Evolutionary conservation across 1,140 invertebrate genomes (phyloP).

Genomic region (Drosophila orena): DNA sequence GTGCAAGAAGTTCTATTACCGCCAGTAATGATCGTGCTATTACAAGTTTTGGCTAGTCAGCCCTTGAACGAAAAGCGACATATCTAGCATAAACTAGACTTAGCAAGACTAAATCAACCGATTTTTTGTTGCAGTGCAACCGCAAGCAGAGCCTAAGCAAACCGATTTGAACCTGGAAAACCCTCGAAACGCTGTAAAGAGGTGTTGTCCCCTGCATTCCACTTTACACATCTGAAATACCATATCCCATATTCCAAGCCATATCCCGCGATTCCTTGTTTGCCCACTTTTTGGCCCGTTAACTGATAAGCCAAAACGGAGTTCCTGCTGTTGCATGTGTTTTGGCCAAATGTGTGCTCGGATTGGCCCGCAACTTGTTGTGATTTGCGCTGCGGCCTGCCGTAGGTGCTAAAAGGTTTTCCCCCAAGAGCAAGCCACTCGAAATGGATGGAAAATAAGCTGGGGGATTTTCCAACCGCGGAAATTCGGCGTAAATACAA

Average conservation of each 20-base stretch:
- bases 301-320: slow-evolving; percentile 45
- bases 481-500: slow-evolving; percentile 1
- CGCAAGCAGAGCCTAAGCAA: slow-evolving; percentile 43
- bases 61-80: no score
- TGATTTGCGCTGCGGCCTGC: slow-evolving; percentile 59
- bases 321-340: slow-evolving; percentile 1
- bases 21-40: no score
- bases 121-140: slow-evolving; percentile 8
- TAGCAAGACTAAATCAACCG: no score
- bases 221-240: slow-evolving; percentile 21
- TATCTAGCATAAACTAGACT: no score
- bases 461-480: slow-evolving; percentile 10
- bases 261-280: slow-evolving; percentile 10
- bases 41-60: no score
- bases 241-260: slow-evolving; percentile 11
- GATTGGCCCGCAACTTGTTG: slow-evolving; percentile 64
- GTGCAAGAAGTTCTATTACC: no score
- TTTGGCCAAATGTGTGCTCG: slow-evolving; percentile 16
- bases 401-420: slow-evolving; percentile 79
- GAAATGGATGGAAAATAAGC: not conserved
- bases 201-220: slow-evolving; percentile 57
- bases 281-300: slow-evolving; percentile 31
- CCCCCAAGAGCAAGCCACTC: slow-evolving; percentile 20
- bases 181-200: slow-evolving; percentile 25
- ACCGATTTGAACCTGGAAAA: slow-evolving; percentile 26